A percentile compares a stretch with the other conserved stretches of the same genome.
Evolutionary conservation across 2,797 vertebrate genomes (phyloP).

Genomic region (Sorex maritimensis): DNA sequence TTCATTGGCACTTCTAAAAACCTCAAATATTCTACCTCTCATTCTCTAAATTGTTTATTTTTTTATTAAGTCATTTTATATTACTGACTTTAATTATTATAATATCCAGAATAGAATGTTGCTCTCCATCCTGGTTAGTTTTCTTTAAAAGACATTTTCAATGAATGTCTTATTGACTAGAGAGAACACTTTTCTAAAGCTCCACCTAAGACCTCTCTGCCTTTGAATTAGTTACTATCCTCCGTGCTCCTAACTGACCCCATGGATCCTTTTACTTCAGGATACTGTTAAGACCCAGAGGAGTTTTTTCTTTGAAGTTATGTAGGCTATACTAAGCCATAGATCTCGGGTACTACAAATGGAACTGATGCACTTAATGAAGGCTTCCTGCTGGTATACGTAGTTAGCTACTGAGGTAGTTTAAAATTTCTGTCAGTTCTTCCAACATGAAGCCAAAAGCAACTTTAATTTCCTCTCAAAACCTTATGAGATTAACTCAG

Average conservation of each 20-base stretch:
- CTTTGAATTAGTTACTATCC: slow-evolving; percentile 81
- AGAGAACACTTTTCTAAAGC: slow-evolving; percentile 76
- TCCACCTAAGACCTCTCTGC: slow-evolving; percentile 67
- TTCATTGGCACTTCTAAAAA: slow-evolving; percentile 51
- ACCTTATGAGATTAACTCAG: slow-evolving; percentile 83
- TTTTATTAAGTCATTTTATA: slow-evolving; percentile 40
- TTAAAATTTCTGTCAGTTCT: slow-evolving; percentile 87
- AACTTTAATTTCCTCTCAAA: slow-evolving; percentile 89
- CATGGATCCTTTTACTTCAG: slow-evolving; percentile 72
- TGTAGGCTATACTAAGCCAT: slow-evolving; percentile 82
- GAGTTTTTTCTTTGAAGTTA: slow-evolving; percentile 86
- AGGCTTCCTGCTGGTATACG: slow-evolving; percentile 88
- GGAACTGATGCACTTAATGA: slow-evolving; percentile 90
- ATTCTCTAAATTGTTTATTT: slow-evolving; percentile 40
- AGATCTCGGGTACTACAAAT: slow-evolving; percentile 89
- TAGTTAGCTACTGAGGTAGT: slow-evolving; percentile 83
- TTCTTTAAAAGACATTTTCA: slow-evolving; percentile 71
- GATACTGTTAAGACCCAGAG: slow-evolving; percentile 84
- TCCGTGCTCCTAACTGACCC: slow-evolving; percentile 81
- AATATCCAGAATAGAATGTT: slow-evolving; percentile 44
- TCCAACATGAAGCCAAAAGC: slow-evolving; percentile 83
- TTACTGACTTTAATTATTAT: slow-evolving; percentile 54
- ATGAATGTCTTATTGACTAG: slow-evolving; percentile 83
- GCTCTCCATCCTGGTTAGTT: slow-evolving; percentile 72
- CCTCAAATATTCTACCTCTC: neutral